Evolutionary conservation across 1,140 invertebrate genomes (phyloP).

Genomic region (Mylabris phalerata): DNA sequence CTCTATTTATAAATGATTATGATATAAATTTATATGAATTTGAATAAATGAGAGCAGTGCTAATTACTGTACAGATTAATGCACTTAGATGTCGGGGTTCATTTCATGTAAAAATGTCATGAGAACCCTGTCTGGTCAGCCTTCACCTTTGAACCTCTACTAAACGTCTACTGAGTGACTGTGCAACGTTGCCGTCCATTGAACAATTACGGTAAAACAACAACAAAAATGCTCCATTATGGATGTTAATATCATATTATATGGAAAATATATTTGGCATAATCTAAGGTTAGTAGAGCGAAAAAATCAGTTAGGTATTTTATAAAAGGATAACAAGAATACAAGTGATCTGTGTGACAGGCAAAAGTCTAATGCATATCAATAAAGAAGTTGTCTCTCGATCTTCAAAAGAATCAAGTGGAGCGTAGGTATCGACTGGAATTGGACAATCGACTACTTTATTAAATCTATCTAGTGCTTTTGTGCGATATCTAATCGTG

Average conservation of each 20-base stretch:
- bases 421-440: constrained; percentile 22
- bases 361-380: constrained; percentile 31
- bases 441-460: constrained; percentile 35
- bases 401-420: constrained; percentile 22
- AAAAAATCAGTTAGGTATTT: too few species aligned
- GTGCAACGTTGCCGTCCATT: too few species aligned
- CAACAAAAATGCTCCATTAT: too few species aligned
- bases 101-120: constrained; percentile 23
- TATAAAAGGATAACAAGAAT: constrained; percentile 3
- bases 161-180: too few species aligned
- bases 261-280: too few species aligned
- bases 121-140: constrained; percentile 23
- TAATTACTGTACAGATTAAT: constrained; percentile 27
- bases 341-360: constrained; percentile 5
- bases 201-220: too few species aligned
- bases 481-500: constrained; percentile 34
- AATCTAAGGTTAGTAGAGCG: too few species aligned
- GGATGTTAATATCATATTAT: too few species aligned
- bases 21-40: constrained; percentile 16
- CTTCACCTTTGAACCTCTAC: constrained; percentile 20
- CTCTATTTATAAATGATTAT: too few species aligned
- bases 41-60: constrained; percentile 25
- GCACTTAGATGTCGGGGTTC: constrained; percentile 23
- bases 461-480: constrained; percentile 33
- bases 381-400: constrained; percentile 23